Percentiles rank a stretch among this genome's conserved stretches.
Evolutionary conservation across 2,888 invertebrate species (phyloP).

Genomic region (Apamea epomidion): DNA sequence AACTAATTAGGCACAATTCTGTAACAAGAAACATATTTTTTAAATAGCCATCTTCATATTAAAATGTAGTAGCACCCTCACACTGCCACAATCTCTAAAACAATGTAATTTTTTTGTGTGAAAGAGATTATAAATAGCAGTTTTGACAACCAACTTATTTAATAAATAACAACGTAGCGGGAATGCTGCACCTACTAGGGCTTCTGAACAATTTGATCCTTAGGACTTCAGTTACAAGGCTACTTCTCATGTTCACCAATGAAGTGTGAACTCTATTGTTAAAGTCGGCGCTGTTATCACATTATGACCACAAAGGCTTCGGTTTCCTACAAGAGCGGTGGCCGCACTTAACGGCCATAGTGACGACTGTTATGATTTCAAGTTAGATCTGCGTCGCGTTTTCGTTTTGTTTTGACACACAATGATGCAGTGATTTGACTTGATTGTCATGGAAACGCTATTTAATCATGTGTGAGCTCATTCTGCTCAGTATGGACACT

Average conservation of each 20-base stretch:
- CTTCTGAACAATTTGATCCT: background rate
- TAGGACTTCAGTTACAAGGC: background rate
- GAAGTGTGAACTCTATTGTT: slow-evolving; percentile 6
- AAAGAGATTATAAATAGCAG: background rate
- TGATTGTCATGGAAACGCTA: too few relatives aligned
- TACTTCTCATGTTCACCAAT: background rate
- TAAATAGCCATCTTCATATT: slow-evolving; percentile 7
- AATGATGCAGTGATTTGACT: too few relatives aligned
- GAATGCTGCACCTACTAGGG: background rate
- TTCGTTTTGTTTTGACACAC: too few relatives aligned
- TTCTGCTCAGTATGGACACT: too few relatives aligned
- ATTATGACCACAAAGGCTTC: background rate
- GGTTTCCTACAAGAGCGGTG: too few relatives aligned
- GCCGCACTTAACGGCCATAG: too few relatives aligned
- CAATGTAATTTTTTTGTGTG: background rate
- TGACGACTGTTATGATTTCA: too few relatives aligned
- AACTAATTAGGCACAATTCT: slow-evolving; percentile 41
- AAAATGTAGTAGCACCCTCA: slow-evolving; percentile 26
- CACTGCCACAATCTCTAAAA: slow-evolving; percentile 8
- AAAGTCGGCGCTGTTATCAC: background rate
- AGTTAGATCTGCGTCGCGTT: too few relatives aligned
- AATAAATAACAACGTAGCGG: background rate
- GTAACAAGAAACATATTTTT: slow-evolving; percentile 27
- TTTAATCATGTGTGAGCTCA: too few relatives aligned
- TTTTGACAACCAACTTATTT: background rate